These are phyloP conservation scores for Heliothis peltigera DNA, from an alignment of 2,888 invertebrate species.

Conservation along the genomic window DNA sequence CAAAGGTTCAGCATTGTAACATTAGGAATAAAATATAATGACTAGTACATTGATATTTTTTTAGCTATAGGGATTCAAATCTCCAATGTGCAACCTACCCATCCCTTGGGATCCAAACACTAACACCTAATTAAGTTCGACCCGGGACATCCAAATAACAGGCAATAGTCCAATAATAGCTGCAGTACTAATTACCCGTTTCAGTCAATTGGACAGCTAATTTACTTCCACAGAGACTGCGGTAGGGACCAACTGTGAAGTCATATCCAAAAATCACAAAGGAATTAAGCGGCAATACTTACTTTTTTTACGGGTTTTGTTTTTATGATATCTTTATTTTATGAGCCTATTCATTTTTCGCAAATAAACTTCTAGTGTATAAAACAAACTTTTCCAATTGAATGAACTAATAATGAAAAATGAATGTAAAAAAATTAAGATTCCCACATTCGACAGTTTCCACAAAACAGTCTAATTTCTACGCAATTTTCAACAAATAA, in stretches of 20 bases:
- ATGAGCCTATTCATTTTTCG: background rate
- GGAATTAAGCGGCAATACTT: slow-evolving; percentile 11
- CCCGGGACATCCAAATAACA: slow-evolving; percentile 18
- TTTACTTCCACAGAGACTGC: slow-evolving; percentile 24
- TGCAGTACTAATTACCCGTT: slow-evolving; percentile 27
- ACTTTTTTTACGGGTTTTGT: background rate
- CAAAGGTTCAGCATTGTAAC: too few species aligned
- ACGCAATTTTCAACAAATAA: too few species aligned
- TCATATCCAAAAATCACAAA: slow-evolving; percentile 34
- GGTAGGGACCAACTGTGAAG: slow-evolving; percentile 25
- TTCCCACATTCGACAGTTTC: too few species aligned
- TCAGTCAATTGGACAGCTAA: slow-evolving; percentile 17
- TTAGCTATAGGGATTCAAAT: background rate
- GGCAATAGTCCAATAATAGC: slow-evolving; percentile 19
- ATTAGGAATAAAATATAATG: too few species aligned
- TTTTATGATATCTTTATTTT: background rate
- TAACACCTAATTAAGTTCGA: slow-evolving; percentile 17
- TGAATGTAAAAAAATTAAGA: too few species aligned
- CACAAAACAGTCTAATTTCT: too few species aligned
- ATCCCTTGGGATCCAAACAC: background rate
- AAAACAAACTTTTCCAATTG: too few species aligned
- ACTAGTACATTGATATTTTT: too few species aligned
- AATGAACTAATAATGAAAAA: too few species aligned
- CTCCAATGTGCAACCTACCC: slow-evolving; percentile 1
- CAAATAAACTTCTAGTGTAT: too few species aligned